Evolutionary conservation across 2,797 vertebrate genomes (phyloP).

Genomic region (Clamator glandarius): DNA sequence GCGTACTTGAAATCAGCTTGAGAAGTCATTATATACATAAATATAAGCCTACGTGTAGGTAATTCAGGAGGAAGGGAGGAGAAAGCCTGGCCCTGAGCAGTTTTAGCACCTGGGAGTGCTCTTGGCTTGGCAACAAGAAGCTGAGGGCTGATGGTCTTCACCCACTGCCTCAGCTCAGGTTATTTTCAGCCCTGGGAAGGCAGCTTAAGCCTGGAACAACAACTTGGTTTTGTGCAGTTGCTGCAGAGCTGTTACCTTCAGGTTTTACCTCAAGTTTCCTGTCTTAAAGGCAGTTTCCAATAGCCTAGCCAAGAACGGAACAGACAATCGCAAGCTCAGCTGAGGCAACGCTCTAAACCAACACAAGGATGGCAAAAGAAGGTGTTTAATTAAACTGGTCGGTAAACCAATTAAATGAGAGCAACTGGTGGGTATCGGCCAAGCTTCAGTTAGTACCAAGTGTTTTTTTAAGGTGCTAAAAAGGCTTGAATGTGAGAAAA

Average conservation of each 20-base stretch:
- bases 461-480: neutral
- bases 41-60: accelerated
- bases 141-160: too few relatives aligned
- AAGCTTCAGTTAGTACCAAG: neutral
- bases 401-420: neutral
- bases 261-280: constrained; percentile 26
- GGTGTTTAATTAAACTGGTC: neutral
- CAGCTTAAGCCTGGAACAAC: neutral
- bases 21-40: neutral
- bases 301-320: neutral
- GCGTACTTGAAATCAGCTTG: neutral
- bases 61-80: neutral
- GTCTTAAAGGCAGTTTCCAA: constrained; percentile 10
- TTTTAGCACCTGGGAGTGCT: too few relatives aligned
- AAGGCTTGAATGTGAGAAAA: neutral
- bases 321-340: neutral
- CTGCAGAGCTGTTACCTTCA: neutral
- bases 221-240: neutral
- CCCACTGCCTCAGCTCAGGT: accelerated
- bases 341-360: neutral
- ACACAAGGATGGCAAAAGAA: neutral
- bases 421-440: neutral
- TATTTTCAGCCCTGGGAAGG: neutral
- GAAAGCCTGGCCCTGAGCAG: neutral
- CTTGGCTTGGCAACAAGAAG: accelerated